These are phyloP conservation scores for Merluccius polli DNA, from an alignment of 2,797 vertebrate species.

Conservation along the genomic window DNA sequence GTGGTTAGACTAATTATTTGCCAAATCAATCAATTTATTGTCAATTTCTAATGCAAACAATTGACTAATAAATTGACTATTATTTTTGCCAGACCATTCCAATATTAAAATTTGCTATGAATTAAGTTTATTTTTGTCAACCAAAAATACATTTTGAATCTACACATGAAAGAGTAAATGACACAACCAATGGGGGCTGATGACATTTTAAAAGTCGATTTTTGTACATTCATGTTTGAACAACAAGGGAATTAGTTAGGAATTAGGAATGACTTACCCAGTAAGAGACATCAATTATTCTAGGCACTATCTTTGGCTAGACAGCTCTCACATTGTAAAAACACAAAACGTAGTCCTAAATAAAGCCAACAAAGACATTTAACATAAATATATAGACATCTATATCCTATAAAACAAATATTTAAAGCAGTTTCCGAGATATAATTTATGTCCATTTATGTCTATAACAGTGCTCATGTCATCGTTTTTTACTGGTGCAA, in stretches of 20 bases:
- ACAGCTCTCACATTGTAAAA: background rate
- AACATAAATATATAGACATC: background rate
- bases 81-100: background rate
- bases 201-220: background rate
- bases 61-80: background rate
- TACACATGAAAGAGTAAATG: background rate
- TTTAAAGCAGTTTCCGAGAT: background rate
- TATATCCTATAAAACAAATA: background rate
- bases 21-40: background rate
- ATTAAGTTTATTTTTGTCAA: background rate
- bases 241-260: background rate
- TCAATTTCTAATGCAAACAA: background rate
- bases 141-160: background rate
- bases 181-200: background rate
- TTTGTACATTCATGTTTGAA: background rate
- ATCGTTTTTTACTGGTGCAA: background rate
- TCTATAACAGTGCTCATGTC: background rate
- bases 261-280: constrained; percentile 1
- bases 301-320: background rate
- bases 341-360: background rate
- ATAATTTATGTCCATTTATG: background rate
- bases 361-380: background rate
- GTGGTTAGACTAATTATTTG: background rate
- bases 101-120: background rate
- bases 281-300: constrained; percentile 3